Base-by-base conservation (phyloP, 2,797 vertebrate genomes). In the Melanotaenia boesemani region DNA sequence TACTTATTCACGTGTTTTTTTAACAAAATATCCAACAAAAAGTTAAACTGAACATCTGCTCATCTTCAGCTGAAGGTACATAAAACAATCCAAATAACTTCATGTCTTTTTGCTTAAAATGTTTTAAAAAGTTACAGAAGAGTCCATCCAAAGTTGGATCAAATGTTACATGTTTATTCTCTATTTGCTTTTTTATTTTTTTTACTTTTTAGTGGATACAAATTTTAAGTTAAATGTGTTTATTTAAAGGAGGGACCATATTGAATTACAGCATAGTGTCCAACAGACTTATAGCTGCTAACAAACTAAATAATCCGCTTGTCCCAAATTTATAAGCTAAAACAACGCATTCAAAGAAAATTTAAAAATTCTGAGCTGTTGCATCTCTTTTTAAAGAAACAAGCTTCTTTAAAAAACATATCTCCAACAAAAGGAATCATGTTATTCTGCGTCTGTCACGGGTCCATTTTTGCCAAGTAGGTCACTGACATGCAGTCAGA, bases 401-500 rank as follows among this genome's bases (percentile, higher is more conserved):
- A 58, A 24, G 15, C 22, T 26, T 1, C 4, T 62, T 1, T 39
- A 22, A 15, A 16, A 15, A 18, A 18, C 18, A 8, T 15, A 18
- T 26, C 10, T 55, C 44, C 8, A 1, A 13, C 60, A 13, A n/a
- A 37, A 26, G 8, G 26, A 39, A 20, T n/a, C n/a, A 16, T 52
- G 39, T 48, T 1, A 61, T 67, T 54, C 56, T 5, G 1, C 13
- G 63, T 34, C 32, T 44, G 11, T 60, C 63, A 39, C 36, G 8
- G 22, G 34, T 39, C 18, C 3, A 12, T 76, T 88, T 79, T 18
- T 66, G 13, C 13, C 16, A 34, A 39, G 52, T 12, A 48, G 2
- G 3, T 41, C 12, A 6, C 4, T 30, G 4, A 66, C 44, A 44
- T 32, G 9, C 3, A 13, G 13, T 69, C 50, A 32, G 22, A 16